Conservation (phyloP, 2,113 vertebrate species). For the Hymenochirus boettgeri region DNA sequence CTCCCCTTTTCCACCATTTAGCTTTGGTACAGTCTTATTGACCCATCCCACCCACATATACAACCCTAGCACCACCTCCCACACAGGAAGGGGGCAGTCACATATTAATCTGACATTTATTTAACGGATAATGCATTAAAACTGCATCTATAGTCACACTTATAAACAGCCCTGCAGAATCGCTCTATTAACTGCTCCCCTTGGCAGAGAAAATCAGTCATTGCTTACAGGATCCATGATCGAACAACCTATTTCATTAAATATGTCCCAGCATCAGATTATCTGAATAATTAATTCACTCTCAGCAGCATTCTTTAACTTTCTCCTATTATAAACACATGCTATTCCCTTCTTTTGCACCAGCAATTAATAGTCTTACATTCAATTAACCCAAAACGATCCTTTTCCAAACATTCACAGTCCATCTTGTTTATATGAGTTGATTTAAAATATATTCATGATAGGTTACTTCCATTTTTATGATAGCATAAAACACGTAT, state of each 20-base stretch:
- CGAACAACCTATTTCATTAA: not conserved
- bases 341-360: conserved; percentile 4
- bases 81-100: conserved; percentile 20
- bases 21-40: conserved; percentile 28
- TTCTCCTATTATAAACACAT: conserved; percentile 29
- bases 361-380: not conserved
- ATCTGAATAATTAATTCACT: not conserved
- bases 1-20: conserved; percentile 16
- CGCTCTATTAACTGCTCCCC: not conserved
- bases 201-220: conserved; percentile 36
- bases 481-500: too few relatives aligned
- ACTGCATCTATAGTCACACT: conserved; percentile 50
- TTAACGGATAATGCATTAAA: conserved; percentile 51
- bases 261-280: not conserved
- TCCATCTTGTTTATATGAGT: too few relatives aligned
- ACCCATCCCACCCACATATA: conserved; percentile 5
- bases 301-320: not conserved
- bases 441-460: too few relatives aligned
- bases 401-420: too few relatives aligned
- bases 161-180: conserved; percentile 47
- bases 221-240: conserved; percentile 20
- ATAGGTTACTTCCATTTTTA: too few relatives aligned
- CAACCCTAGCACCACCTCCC: conserved; percentile 17
- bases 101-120: conserved; percentile 30
- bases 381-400: too few relatives aligned